Conservation (phyloP, 2,888 invertebrate genomes). For the Tenthredo amoena region DNA sequence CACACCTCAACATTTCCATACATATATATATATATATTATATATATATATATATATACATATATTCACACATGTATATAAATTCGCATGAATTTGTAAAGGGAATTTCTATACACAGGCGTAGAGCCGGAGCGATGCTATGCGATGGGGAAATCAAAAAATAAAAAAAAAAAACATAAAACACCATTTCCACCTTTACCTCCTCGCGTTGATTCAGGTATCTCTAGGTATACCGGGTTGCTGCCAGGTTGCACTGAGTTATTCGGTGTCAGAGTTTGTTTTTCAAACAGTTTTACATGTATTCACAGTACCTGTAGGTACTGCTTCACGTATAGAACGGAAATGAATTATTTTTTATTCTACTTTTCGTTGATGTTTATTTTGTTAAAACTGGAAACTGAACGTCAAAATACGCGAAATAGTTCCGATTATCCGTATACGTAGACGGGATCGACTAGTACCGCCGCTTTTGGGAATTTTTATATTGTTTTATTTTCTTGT, state of each 20-base stretch:
- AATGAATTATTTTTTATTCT: background rate
- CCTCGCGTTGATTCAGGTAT: background rate
- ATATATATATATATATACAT: background rate
- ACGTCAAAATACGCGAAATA: background rate
- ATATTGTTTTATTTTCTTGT: no score
- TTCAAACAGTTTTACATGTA: background rate
- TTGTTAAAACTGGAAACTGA: background rate
- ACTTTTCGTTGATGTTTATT: background rate
- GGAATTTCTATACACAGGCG: background rate
- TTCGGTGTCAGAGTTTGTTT: conserved; percentile 14
- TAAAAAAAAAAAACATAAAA: background rate
- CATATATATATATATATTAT: background rate
- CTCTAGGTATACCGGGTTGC: background rate
- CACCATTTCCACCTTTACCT: background rate
- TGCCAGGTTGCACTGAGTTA: conserved; percentile 12
- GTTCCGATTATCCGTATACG: background rate
- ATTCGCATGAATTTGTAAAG: background rate
- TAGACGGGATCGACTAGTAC: no score
- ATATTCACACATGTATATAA: background rate
- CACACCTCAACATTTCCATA: background rate
- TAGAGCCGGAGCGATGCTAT: background rate
- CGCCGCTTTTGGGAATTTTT: no score
- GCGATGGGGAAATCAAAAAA: background rate
- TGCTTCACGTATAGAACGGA: background rate
- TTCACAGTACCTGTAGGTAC: background rate